Percentiles rank a stretch among this genome's conserved stretches.
These are phyloP conservation scores for Antennarius striatus DNA, from an alignment of 2,113 vertebrate genomes.

Conservation along the genomic window DNA sequence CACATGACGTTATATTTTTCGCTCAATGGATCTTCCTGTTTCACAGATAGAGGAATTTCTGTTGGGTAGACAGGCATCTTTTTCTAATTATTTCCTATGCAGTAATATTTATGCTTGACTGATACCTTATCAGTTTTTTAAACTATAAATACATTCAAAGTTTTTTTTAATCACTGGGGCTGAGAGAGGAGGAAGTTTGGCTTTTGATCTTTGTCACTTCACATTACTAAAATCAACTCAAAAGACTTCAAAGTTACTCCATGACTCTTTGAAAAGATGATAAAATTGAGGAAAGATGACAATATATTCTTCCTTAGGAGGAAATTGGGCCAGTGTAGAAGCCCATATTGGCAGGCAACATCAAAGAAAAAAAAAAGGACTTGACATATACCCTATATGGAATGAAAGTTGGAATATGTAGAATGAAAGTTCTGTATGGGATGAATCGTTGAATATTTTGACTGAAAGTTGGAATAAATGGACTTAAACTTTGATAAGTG, in stretches of 20 bases:
- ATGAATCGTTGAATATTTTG: too few species aligned
- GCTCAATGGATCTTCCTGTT: too few species aligned
- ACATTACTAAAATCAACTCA: neutral
- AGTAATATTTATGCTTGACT: too few species aligned
- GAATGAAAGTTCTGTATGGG: too few species aligned
- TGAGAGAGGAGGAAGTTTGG: neutral
- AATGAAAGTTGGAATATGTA: too few species aligned
- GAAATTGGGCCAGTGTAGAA: conserved; percentile 25
- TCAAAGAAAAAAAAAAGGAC: conserved; percentile 1
- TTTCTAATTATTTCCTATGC: too few species aligned
- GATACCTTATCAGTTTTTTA: neutral
- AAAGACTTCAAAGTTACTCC: conserved; percentile 18
- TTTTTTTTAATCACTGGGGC: neutral
- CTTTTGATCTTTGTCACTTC: conserved; percentile 10
- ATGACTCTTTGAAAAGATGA: conserved; percentile 23
- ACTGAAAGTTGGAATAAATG: too few species aligned
- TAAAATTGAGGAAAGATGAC: conserved; percentile 24
- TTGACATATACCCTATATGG: too few species aligned
- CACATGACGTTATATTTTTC: too few species aligned
- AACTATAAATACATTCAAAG: neutral
- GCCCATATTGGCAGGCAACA: conserved; percentile 18
- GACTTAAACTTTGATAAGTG: too few species aligned
- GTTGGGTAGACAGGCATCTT: too few species aligned
- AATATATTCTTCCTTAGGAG: conserved; percentile 14
- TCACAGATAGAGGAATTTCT: too few species aligned